Conservation (phyloP, 2,888 invertebrate species). For the Andricus quercusramuli region DNA sequence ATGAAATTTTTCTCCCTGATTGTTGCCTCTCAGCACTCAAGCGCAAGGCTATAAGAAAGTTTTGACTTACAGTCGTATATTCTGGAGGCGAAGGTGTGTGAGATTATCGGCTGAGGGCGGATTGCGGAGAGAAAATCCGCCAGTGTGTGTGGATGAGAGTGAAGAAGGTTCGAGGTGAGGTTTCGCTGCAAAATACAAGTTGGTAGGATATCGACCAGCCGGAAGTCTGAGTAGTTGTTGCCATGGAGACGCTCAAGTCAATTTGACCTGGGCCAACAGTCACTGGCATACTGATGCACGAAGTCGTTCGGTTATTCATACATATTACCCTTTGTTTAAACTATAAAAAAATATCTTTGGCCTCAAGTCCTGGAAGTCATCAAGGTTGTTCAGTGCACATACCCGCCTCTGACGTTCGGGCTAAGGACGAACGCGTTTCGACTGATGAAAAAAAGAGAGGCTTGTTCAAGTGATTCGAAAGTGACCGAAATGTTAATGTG, state of each 20-base stretch:
- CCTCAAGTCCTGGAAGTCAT: background rate
- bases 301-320: slow-evolving; percentile 71
- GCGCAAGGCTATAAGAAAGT: slow-evolving; percentile 24
- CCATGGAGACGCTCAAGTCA: slow-evolving; percentile 81
- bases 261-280: slow-evolving; percentile 80
- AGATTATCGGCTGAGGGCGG: slow-evolving; percentile 48
- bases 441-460: background rate
- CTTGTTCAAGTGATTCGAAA: background rate
- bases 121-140: slow-evolving; percentile 49
- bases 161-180: slow-evolving; percentile 58
- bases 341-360: background rate
- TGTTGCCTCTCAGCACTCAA: background rate
- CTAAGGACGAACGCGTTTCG: background rate
- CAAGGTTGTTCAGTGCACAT: background rate
- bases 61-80: slow-evolving; percentile 15
- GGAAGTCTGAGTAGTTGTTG: slow-evolving; percentile 80
- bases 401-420: background rate
- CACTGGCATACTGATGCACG: slow-evolving; percentile 74
- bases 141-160: slow-evolving; percentile 51
- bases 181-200: slow-evolving; percentile 72
- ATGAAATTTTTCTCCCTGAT: background rate
- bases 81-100: slow-evolving; percentile 47
- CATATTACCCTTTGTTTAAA: slow-evolving; percentile 36
- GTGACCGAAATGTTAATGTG: background rate
- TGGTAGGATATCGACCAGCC: slow-evolving; percentile 80